Percentiles rank a stretch among this genome's conserved stretches.
Evolutionary conservation across 2,888 invertebrate species (phyloP).

Genomic region (Anorthoa munda): DNA sequence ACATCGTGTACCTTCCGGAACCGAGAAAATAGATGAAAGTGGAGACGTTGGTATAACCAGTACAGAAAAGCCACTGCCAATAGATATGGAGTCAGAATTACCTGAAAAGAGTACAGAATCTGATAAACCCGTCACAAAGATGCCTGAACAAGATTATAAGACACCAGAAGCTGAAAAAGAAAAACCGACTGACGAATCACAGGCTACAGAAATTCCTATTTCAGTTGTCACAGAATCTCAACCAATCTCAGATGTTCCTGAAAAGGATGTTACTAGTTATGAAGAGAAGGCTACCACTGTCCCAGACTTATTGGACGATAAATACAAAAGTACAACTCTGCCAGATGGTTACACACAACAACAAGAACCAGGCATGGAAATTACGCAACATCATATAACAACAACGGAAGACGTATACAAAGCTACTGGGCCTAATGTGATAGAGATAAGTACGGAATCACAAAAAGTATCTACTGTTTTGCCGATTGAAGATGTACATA

Average conservation of each 20-base stretch:
- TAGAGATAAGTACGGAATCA: constrained; percentile 21
- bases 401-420: constrained; percentile 20
- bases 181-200: constrained; percentile 17
- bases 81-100: constrained; percentile 40
- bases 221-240: constrained; percentile 35
- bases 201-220: constrained; percentile 43
- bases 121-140: constrained; percentile 38
- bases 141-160: constrained; percentile 28
- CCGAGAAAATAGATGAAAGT: constrained; percentile 43
- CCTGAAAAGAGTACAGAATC: constrained; percentile 31
- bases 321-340: constrained; percentile 27
- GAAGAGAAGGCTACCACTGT: constrained; percentile 47
- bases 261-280: constrained; percentile 24
- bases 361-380: constrained; percentile 32
- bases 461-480: constrained; percentile 50
- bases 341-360: constrained; percentile 34
- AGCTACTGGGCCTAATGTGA: constrained; percentile 19
- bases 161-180: constrained; percentile 36
- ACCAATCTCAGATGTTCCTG: constrained; percentile 22
- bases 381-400: constrained; percentile 33
- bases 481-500: constrained; percentile 43
- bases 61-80: constrained; percentile 43
- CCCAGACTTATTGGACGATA: constrained; percentile 35
- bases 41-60: constrained; percentile 17
- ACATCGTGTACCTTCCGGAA: constrained; percentile 22